Evolutionary conservation across 2,888 invertebrate species (phyloP).

Genomic region (Emmelina monodactyla): DNA sequence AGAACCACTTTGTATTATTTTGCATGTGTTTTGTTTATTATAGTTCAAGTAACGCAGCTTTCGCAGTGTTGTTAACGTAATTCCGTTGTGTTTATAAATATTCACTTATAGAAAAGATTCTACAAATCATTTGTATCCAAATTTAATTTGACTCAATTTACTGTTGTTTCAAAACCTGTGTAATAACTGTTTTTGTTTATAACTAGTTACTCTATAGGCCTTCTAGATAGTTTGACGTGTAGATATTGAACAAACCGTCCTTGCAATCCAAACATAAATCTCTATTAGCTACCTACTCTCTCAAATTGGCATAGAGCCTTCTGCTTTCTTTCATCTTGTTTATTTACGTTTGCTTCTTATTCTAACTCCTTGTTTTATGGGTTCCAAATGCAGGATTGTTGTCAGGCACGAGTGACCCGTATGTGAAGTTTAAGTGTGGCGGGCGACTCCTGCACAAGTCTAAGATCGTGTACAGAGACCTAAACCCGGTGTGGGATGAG

Average conservation of each 20-base stretch:
- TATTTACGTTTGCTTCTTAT: conserved; percentile 43
- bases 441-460: conserved; percentile 92
- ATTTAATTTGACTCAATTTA: no score
- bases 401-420: conserved; percentile 95
- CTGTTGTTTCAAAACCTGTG: no score
- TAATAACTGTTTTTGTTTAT: no score
- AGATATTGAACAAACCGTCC: background rate
- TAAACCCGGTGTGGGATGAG: conserved; percentile 99
- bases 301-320: conserved; percentile 19
- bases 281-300: conserved; percentile 3
- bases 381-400: conserved; percentile 59
- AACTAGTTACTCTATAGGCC: background rate
- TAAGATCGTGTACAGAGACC: conserved; percentile 89
- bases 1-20: conserved; percentile 2
- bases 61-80: no score
- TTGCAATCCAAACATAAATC: background rate
- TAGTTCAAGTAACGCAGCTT: no score
- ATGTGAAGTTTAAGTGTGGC: conserved; percentile 93
- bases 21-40: conserved; percentile 7
- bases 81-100: no score
- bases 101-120: no score
- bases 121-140: no score
- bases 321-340: conserved; percentile 14
- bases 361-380: conserved; percentile 40
- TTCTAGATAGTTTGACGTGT: background rate